Conservation (phyloP, 2,888 invertebrate genomes). For the Encarsia formosa region DNA sequence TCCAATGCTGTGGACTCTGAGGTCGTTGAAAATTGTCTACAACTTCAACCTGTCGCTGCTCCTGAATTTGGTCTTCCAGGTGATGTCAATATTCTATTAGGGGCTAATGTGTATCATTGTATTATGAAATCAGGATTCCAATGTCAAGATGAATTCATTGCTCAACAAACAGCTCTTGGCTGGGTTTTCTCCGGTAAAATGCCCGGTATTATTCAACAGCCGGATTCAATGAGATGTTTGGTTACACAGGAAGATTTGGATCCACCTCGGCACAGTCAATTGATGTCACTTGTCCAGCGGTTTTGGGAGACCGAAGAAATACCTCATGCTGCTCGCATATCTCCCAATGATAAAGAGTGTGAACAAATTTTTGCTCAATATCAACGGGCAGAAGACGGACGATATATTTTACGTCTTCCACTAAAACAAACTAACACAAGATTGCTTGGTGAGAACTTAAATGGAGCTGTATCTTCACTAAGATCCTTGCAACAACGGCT, state of each 20-base stretch:
- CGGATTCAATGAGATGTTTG: neutral
- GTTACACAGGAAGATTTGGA: too few relatives aligned
- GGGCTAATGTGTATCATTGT: neutral
- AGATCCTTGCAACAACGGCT: neutral
- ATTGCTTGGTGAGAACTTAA: neutral
- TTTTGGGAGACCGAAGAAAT: conserved; percentile 5
- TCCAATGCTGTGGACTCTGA: neutral
- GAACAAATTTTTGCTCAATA: neutral
- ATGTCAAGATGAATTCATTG: neutral
- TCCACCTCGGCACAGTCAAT: neutral
- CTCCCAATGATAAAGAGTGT: neutral
- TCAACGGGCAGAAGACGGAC: neutral
- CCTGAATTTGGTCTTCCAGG: neutral
- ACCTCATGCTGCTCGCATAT: neutral
- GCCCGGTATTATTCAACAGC: neutral
- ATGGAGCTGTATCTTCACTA: neutral
- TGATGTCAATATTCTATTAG: neutral
- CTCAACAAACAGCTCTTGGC: neutral
- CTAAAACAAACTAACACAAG: neutral
- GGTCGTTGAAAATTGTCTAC: neutral
- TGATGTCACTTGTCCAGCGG: neutral
- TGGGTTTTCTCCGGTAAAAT: neutral
- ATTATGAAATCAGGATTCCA: neutral
- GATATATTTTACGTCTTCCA: conserved; percentile 1
- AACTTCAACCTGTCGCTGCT: neutral